These are phyloP conservation scores for Lethrus apterus DNA, from an alignment of 1,140 invertebrate species.

Conservation along the genomic window DNA sequence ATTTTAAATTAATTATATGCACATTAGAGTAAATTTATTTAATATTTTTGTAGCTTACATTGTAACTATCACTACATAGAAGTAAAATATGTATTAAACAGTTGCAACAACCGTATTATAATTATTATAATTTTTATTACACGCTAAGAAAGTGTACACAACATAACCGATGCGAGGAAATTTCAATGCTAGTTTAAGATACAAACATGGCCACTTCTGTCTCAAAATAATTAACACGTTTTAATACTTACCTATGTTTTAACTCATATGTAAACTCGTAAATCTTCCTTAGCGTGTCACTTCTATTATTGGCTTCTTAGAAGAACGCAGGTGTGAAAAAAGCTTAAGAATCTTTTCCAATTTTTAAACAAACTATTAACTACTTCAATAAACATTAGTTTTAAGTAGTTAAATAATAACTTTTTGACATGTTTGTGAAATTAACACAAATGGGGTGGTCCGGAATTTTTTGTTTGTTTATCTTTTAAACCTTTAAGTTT, in stretches of 20 bases:
- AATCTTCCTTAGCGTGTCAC: conserved; percentile 13
- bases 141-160: too few relatives aligned
- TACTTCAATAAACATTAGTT: conserved; percentile 14
- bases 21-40: too few relatives aligned
- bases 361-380: conserved; percentile 17
- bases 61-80: too few relatives aligned
- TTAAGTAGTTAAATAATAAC: conserved; percentile 13
- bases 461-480: conserved; percentile 10
- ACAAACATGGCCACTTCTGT: conserved; percentile 12
- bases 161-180: too few relatives aligned
- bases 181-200: conserved; percentile 11
- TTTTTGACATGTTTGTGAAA: conserved; percentile 14
- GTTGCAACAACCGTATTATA: too few relatives aligned
- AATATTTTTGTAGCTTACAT: too few relatives aligned
- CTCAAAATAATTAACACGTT: conserved; percentile 12
- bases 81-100: too few relatives aligned
- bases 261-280: conserved; percentile 15
- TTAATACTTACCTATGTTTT: conserved; percentile 15
- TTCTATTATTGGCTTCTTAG: conserved; percentile 17
- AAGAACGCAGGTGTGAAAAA: conserved; percentile 17
- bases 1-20: too few relatives aligned
- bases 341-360: neutral
- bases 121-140: too few relatives aligned
- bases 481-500: conserved; percentile 10
- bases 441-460: conserved; percentile 12